Base-by-base conservation (phyloP, 1,140 invertebrate genomes). In the Lepidurus couesii region DNA sequence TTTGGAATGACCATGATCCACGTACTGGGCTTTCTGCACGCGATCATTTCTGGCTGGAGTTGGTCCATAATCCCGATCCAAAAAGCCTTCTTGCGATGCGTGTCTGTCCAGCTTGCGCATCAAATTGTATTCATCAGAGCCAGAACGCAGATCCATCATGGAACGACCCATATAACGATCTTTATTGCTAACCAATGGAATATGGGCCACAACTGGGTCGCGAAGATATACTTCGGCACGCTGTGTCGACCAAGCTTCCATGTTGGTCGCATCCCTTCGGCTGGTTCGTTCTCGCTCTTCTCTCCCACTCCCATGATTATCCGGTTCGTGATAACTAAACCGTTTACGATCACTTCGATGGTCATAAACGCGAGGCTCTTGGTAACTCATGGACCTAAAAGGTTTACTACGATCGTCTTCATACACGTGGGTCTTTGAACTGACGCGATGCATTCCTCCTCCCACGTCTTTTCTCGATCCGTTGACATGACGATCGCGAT, bases 241-340 rank as follows among this genome's bases (percentile, higher is more conserved):
- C 16, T 21, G 53, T 1, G 53, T 7, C 53, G 53, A 65, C 53
- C 53, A 65, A 16, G 21, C 53, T 65, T 65, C 53, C 53, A 34
- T 34, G 34, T 34, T 34, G 34, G 3, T 34, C 34, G 53, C 53
- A 7, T 65, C 53, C 53, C 53, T 65, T 13, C 53, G 53, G 21
- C 53, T 65, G 53, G 53, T n/a, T 65, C 53, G 53, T 65, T 65
- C 53, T 21, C 53, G 53, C 34, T 34, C 34, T 34, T 34, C 34
- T 34, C 34, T 34, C 34, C 34, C 34, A 34, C 34, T 34, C 34
- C 34, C 34, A 34, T 4, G 34, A 21, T n/a, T 5, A 10, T 65
- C 53, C 53, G 53, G 53, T 65, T 65, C 53, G 53, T 65, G 21
- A 21, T 65, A 65, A 65, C 53, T 65, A 21, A n/a, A 65, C 16